Evolutionary conservation across 2,113 vertebrate species (phyloP), one percentile per base, ranked within the genome.

Genomic region (Panthera uncia): DNA sequence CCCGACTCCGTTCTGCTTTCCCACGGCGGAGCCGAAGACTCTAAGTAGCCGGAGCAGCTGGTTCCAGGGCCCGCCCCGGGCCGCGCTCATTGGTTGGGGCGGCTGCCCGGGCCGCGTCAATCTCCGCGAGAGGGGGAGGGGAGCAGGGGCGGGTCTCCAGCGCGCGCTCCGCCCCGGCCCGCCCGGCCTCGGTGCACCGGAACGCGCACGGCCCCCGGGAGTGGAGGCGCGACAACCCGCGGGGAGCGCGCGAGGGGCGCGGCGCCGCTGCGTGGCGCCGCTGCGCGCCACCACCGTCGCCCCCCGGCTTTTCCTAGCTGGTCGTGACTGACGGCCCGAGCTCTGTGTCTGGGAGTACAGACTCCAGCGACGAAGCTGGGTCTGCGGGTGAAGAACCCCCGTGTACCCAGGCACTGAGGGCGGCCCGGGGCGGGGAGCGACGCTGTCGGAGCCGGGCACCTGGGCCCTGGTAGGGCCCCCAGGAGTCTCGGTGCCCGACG

Each of bases 1-100:
- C 83, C 91, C 18, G 52, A 82, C 95, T 97, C 27, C 10, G 36
- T 95, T 41, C 97, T 66, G 91, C 87, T 74, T 65, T 74, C 96
- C 93, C 4, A 23, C 65, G 0, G 84, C 48, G 6, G 18, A 31
- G 81, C 73, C 15, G 69, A 86, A n/a, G 95, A 91, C 93, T 55
- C 98, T 98, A 98, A 99, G 98, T 98, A 98, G 71, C 98, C 21
- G 1, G 92, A 66, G 94, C 96, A 8, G 33, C 89, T 50, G 82
- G 88, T 61, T 94, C 69, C 93, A 92, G 89, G 85, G 63, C 93
- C 98, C 98, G 98, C 98, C 98, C 98, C 79, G 27, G 45, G 78
- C 66, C 57, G 57, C 91, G 95, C 96, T 97, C 97, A 98, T 98
- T 98, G 98, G 98, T 48, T 94, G 95, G 79, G n/a, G 21, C 38